These are phyloP conservation scores for Ctenicera cuprea DNA, from an alignment of 2,888 invertebrate species.

Conservation along the genomic window DNA sequence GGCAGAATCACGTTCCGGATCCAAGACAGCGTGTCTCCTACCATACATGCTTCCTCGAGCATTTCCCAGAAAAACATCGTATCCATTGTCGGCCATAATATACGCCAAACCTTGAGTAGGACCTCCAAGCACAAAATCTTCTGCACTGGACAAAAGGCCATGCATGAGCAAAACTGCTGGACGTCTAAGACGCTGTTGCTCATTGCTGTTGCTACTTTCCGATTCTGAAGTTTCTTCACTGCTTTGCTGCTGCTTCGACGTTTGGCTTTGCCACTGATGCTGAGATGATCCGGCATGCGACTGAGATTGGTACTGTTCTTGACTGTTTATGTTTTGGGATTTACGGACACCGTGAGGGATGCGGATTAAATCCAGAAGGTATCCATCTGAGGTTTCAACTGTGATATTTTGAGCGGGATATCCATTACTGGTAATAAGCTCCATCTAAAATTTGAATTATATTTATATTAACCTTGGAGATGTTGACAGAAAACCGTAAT, in stretches of 20 bases:
- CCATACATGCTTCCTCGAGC: slow-evolving; percentile 77
- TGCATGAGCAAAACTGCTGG: slow-evolving; percentile 83
- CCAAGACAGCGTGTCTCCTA: slow-evolving; percentile 70
- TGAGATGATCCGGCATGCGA: background rate
- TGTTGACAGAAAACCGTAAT: too few species aligned
- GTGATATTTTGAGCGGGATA: slow-evolving; percentile 70
- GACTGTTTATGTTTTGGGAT: background rate
- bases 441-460: slow-evolving; percentile 63
- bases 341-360: slow-evolving; percentile 61
- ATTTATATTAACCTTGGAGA: background rate
- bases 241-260: background rate
- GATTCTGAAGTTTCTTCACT: background rate
- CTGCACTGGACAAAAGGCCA: slow-evolving; percentile 83
- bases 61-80: slow-evolving; percentile 78
- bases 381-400: slow-evolving; percentile 72
- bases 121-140: slow-evolving; percentile 83
- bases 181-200: slow-evolving; percentile 57
- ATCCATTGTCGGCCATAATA: slow-evolving; percentile 71
- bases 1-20: slow-evolving; percentile 63
- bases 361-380: slow-evolving; percentile 70
- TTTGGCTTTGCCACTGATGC: slow-evolving; percentile 2
- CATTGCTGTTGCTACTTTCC: background rate
- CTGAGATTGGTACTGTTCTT: background rate
- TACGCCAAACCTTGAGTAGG: slow-evolving; percentile 75
- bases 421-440: slow-evolving; percentile 68